phyloP scores from a whole-genome alignment of 2,888 invertebrate species.

The Scaptomyza caliginosa region DNA sequence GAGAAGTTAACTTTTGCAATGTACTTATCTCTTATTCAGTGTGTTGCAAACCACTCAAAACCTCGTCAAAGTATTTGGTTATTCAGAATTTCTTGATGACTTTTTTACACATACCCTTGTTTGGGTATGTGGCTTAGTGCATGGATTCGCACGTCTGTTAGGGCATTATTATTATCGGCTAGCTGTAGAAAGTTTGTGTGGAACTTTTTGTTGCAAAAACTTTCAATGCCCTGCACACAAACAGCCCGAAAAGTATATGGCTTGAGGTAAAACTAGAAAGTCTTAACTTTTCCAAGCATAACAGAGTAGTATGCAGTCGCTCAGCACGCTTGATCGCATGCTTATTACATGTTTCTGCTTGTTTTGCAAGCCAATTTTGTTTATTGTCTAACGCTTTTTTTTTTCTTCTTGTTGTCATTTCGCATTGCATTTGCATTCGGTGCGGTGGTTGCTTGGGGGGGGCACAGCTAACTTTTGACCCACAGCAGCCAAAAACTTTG shows the following conservation, averaged over 20 bases:
- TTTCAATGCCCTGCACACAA: background rate
- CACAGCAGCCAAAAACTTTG: conserved; percentile 38
- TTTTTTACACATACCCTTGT: background rate
- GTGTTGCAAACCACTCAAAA: background rate
- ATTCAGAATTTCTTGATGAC: conserved; percentile 32
- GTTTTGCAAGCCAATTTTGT: conserved; percentile 18
- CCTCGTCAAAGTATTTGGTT: conserved; percentile 29
- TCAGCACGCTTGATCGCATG: background rate
- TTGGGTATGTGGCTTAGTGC: too few relatives aligned
- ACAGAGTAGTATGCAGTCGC: background rate
- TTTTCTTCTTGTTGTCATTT: too few relatives aligned
- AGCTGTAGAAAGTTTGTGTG: background rate
- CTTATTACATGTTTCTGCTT: background rate
- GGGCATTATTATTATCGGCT: background rate
- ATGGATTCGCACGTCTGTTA: too few relatives aligned
- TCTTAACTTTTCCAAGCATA: background rate
- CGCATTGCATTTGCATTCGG: conserved; percentile 28
- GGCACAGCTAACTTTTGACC: conserved; percentile 25
- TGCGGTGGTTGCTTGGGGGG: conserved; percentile 26
- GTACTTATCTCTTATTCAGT: background rate
- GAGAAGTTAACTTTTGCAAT: background rate
- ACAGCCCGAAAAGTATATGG: background rate
- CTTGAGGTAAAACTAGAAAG: background rate
- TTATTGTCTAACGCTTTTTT: conserved; percentile 31
- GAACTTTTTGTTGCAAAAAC: conserved; percentile 26